These are phyloP conservation scores for Microtus montanus DNA, from an alignment of 2,113 vertebrate species.

Conservation along the genomic window DNA sequence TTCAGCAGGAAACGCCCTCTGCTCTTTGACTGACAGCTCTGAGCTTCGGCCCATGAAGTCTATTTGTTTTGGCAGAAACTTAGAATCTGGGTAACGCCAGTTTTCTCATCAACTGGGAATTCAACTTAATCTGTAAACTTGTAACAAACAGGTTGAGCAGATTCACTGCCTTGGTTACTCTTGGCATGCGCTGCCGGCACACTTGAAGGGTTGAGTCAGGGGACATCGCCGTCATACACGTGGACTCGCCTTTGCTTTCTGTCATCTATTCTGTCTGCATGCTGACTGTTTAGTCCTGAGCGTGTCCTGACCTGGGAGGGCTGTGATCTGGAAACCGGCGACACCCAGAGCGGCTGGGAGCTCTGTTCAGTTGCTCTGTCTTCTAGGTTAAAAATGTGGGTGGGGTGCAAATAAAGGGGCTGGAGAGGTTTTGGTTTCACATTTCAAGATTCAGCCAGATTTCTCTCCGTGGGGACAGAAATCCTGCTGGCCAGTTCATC, in stretches of 20 bases:
- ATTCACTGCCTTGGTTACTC: neutral
- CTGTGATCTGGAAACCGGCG: neutral
- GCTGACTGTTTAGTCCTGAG: neutral
- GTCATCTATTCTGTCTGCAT: neutral
- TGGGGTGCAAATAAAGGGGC: slow-evolving; percentile 28
- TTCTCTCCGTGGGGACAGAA: neutral
- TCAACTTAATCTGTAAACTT: slow-evolving; percentile 42
- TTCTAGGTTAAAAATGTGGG: neutral
- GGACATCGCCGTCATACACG: neutral
- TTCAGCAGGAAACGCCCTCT: neutral
- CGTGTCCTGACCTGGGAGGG: neutral
- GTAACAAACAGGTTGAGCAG: neutral
- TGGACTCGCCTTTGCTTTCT: neutral
- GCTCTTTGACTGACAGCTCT: slow-evolving; percentile 22
- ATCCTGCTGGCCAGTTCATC: neutral
- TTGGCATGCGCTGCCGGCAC: neutral
- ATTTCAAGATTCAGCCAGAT: neutral
- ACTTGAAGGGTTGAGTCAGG: neutral
- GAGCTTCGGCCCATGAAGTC: neutral
- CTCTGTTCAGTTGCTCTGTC: neutral
- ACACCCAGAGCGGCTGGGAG: neutral
- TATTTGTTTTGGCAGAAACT: slow-evolving; percentile 55
- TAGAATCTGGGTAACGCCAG: slow-evolving; percentile 20
- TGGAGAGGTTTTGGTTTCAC: neutral
- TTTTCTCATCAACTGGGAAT: slow-evolving; percentile 6